Base-by-base conservation (phyloP, 2,113 vertebrate genomes). In the Symphodus melops region DNA sequence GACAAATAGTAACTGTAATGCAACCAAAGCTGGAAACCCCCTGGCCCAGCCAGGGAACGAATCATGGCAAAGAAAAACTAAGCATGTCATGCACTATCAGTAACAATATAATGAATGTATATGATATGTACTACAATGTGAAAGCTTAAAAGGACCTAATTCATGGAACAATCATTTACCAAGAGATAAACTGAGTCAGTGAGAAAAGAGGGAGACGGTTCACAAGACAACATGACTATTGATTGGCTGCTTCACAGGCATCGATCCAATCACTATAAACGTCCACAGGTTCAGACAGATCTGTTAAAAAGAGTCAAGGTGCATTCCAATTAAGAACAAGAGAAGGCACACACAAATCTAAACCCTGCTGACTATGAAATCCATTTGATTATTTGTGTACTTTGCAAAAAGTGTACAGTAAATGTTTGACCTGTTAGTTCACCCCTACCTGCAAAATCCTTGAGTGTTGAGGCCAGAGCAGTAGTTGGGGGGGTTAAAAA, bases 241-340 rank as follows among this genome's bases (percentile, higher is more conserved):
- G 96, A 91, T 98, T 98, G 83, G 97, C 97, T 5, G 96, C 93
- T 91, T 98, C 97, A n/a, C 97, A 98, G 77, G 97, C 97, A 0
- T 98, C 97, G 89, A 98, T 98, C 97, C 97, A 98, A 51, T 98
- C 97, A 25, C 97, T 98, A 91, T 98, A 98, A 39, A 98, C 97
- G 0, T 98, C 97, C 73, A 98, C 97, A 0, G 97, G 93, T 83
- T 98, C 97, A 1, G 97, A 98, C 46, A 98, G 95, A 92, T 98
- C 97, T 98, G 59, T 56, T 1, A 23, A 66, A 39, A 23, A n/a
- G 2, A 9, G 57, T 91, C 85, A 89, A 93, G 84, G 87, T 14
- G 5, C 61, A 33, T 28, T 58, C 19, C 41, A 28, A 33, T 8
- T 5, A 65, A 11, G 46, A n/a, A 48, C 0, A 33, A 1, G n/a